phyloP scores from a whole-genome alignment of 2,113 vertebrate genomes.

The Onychostruthus taczanowskii region DNA sequence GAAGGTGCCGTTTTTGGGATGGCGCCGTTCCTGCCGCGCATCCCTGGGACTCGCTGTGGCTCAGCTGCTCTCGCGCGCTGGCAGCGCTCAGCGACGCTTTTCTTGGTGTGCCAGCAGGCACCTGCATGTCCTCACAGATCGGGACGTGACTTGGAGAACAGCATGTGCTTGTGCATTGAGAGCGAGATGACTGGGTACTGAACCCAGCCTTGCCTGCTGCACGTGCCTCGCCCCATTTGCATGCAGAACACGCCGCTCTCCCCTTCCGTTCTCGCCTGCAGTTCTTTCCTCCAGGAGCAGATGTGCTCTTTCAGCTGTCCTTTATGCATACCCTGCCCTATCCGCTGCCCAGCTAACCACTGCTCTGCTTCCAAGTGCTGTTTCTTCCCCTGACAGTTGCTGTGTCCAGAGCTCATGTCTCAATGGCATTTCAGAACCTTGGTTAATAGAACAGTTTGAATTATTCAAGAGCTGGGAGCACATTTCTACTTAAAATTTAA shows the following conservation, averaged over 20 bases:
- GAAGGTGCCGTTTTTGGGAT: no score
- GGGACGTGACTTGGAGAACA: conserved; percentile 59
- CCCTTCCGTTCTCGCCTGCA: conserved; percentile 58
- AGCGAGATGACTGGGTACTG: not conserved
- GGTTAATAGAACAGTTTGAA: conserved; percentile 58
- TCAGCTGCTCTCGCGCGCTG: not conserved
- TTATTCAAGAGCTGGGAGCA: conserved; percentile 57
- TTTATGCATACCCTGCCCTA: not conserved
- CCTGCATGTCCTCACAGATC: conserved; percentile 29
- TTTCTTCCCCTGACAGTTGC: not conserved
- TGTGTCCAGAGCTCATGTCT: conserved; percentile 5
- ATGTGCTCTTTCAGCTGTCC: conserved; percentile 53
- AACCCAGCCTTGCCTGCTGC: conserved; percentile 26
- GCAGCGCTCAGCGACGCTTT: conserved; percentile 12
- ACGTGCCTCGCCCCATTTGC: not conserved
- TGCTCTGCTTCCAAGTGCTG: not conserved
- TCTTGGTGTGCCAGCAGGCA: conserved; percentile 45
- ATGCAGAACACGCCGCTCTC: conserved; percentile 9
- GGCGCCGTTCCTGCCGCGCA: not conserved
- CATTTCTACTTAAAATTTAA: conserved; percentile 71
- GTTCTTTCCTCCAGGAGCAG: conserved; percentile 30
- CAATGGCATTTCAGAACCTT: conserved; percentile 38
- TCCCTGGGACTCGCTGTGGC: not conserved
- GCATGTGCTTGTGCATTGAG: conserved; percentile 59
- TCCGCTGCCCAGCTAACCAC: not conserved